Evolutionary conservation across 2,797 vertebrate species (phyloP).

Genomic region (Neosilurus mollespiculum): DNA sequence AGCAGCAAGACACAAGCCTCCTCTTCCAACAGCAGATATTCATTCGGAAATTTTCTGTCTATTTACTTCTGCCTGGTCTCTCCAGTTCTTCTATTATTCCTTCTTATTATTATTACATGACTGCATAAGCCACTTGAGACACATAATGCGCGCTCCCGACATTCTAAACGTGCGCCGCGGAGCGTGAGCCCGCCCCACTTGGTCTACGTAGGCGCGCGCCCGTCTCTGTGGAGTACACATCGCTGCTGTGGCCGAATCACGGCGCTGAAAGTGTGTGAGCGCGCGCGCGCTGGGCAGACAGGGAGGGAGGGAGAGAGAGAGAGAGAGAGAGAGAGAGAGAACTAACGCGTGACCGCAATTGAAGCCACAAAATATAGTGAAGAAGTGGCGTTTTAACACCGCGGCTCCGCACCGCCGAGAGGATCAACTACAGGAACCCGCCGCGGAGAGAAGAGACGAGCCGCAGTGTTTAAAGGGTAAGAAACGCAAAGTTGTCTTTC

Average conservation of each 20-base stretch:
- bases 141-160: slow-evolving; percentile 51
- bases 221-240: slow-evolving; percentile 35
- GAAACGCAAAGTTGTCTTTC: slow-evolving; percentile 47
- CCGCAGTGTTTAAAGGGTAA: slow-evolving; percentile 40
- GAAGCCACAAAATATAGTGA: slow-evolving; percentile 6
- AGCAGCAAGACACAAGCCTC: too few species aligned
- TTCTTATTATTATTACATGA: too few species aligned
- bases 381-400: slow-evolving; percentile 11
- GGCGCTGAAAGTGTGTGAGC: not conserved
- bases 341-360: not conserved
- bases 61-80: too few species aligned
- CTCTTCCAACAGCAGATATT: too few species aligned
- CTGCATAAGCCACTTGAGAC: not conserved
- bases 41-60: too few species aligned
- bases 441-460: not conserved
- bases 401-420: too few species aligned
- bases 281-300: not conserved
- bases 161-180: slow-evolving; percentile 48
- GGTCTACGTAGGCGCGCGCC: slow-evolving; percentile 49
- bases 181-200: slow-evolving; percentile 50
- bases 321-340: not conserved
- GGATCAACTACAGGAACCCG: not conserved
- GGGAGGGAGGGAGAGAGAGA: not conserved
- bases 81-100: too few species aligned
- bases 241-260: slow-evolving; percentile 22